A percentile compares a stretch with the other conserved stretches of the same genome.
These are phyloP conservation scores for Strigamia maritima DNA, from an alignment of 2,888 invertebrate genomes.

Conservation along the genomic window DNA sequence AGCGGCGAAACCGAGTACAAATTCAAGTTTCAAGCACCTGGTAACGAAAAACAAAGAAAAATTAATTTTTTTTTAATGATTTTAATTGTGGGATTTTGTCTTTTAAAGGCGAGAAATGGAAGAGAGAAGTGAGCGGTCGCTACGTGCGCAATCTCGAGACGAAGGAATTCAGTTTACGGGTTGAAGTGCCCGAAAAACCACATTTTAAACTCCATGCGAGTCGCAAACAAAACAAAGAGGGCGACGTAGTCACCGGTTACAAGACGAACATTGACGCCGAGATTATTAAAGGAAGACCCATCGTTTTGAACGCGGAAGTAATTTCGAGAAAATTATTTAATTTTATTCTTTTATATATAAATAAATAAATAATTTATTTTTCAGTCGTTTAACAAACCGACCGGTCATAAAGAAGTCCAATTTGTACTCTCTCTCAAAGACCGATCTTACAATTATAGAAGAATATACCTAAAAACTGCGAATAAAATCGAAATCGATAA, in stretches of 20 bases:
- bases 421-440: not conserved
- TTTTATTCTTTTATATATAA: not conserved
- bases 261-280: not conserved
- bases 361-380: not conserved
- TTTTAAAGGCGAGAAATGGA: constrained; percentile 31
- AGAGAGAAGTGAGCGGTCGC: not conserved
- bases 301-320: constrained; percentile 18
- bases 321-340: not conserved
- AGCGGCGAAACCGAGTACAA: not conserved
- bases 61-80: not conserved
- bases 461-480: not conserved
- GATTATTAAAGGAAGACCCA: not conserved
- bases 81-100: not conserved
- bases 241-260: not conserved
- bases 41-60: not conserved
- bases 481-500: not conserved
- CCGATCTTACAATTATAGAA: not conserved
- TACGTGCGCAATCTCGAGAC: not conserved
- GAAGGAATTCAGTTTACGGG: constrained; percentile 7
- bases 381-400: not conserved
- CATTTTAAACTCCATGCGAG: not conserved
- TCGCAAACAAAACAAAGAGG: not conserved
- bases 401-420: not conserved
- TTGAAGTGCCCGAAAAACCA: constrained; percentile 35
- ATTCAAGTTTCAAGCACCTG: constrained; percentile 35